These are phyloP conservation scores for Xiphophorus couchianus DNA, from an alignment of 2,113 vertebrate genomes.

Conservation along the genomic window DNA sequence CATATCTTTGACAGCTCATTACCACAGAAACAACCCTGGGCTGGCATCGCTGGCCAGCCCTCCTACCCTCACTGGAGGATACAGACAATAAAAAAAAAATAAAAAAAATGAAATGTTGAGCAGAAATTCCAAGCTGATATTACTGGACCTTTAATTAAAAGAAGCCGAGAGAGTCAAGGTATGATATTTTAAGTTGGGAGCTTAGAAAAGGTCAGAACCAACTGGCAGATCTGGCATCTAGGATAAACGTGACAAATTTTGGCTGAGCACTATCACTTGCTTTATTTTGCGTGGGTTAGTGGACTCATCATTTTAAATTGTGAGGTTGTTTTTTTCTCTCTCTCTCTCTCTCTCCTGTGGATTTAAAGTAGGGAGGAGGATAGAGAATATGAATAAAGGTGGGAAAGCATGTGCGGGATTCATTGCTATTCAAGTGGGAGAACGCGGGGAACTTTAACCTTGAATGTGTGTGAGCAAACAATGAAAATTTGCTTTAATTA, in stretches of 20 bases:
- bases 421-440: conserved; percentile 22
- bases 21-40: conserved; percentile 79
- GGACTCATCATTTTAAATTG: conserved; percentile 11
- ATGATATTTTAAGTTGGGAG: conserved; percentile 44
- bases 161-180: conserved; percentile 54
- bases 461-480: conserved; percentile 35
- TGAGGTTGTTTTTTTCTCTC: background rate
- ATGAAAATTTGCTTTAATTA: conserved; percentile 59
- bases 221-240: conserved; percentile 24
- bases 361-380: conserved; percentile 20
- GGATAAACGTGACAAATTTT: conserved; percentile 34
- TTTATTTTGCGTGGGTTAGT: conserved; percentile 29
- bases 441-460: conserved; percentile 44
- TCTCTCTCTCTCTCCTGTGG: conserved; percentile 7
- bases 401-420: conserved; percentile 39
- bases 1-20: conserved; percentile 85
- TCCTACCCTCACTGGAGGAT: conserved; percentile 51
- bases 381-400: conserved; percentile 19
- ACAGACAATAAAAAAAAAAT: conserved; percentile 56
- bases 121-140: conserved; percentile 59
- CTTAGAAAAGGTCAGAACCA: conserved; percentile 29
- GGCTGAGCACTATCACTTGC: conserved; percentile 15
- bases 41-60: conserved; percentile 68
- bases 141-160: conserved; percentile 73
- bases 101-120: conserved; percentile 18